Base-by-base conservation (phyloP, 2,113 vertebrate genomes). In the Pungitius pungitius region DNA sequence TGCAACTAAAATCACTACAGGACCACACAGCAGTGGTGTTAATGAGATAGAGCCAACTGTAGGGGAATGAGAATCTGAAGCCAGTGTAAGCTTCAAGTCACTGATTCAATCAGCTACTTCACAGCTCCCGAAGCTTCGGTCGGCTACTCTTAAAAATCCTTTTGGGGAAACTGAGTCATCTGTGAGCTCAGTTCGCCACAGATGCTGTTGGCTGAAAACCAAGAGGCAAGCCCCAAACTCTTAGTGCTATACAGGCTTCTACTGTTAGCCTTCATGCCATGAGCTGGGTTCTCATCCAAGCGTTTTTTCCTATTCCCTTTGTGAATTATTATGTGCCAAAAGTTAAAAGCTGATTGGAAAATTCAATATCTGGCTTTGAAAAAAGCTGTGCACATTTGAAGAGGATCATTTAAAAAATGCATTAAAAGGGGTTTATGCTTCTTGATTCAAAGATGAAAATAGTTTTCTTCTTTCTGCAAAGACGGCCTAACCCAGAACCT, bases 161-260 rank as follows among this genome's bases (percentile, higher is more conserved):
- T 72, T 42, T 76, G 75, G 82, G 79, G 39, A 74, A 80, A 77
- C 73, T 82, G 82, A 85, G 82, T 84, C 75, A 87, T 79, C 75
- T 73, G 66, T 61, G 64, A 75, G 85, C 68, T 71, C 74, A 59
- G 57, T 47, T 77, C 22, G 2, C 68, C 62, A 8, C 78, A 84
- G 75, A 82, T 56, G 65, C 74, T 75, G 57, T 14, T 83, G 82
- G 80, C 73, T 30, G 17, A 26, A 74, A 63, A 74, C 75, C 73
- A 82, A 77, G 55, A 85, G 77, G 63, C 67, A 69, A 81, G 80
- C 74, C 84, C 70, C 66, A 73, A 72, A 65, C 69, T 74, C 66
- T 68, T 54, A 35, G 65, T 77, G 18, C 57, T 74, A 17, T 69
- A 61, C 70, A 75, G 78, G 27, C 70, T 52, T 69, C 72, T 64